phyloP scores from a whole-genome alignment of 2,113 vertebrate genomes.

The Passer montanus region DNA sequence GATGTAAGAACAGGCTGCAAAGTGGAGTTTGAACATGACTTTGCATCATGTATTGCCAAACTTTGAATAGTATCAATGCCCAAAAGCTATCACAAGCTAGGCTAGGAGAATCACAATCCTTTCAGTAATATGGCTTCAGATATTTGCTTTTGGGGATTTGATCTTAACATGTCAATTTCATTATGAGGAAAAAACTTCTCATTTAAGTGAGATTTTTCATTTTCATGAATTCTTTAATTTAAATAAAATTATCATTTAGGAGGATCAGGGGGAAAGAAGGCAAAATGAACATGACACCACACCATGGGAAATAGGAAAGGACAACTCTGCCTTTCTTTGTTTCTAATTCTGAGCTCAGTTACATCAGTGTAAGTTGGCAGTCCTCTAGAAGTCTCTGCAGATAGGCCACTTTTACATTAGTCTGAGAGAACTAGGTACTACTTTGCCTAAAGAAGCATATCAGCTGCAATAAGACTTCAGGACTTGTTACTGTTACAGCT shows the following conservation, averaged over 20 bases:
- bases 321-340: not conserved
- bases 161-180: not conserved
- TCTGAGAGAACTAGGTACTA: not conserved
- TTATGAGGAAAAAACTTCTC: not conserved
- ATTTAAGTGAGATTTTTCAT: not conserved
- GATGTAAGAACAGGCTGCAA: not conserved
- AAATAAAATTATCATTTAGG: not conserved
- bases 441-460: constrained; percentile 1
- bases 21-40: not conserved
- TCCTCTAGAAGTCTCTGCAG: not conserved
- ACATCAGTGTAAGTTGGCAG: not conserved
- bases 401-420: not conserved
- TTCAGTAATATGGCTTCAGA: not conserved
- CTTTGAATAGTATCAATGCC: not conserved
- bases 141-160: not conserved
- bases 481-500: constrained; percentile 12
- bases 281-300: fast-evolving
- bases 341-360: not conserved
- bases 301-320: not conserved
- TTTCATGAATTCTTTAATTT: not conserved
- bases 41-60: not conserved
- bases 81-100: not conserved
- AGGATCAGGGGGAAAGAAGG: fast-evolving
- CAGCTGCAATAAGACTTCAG: not conserved
- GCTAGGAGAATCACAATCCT: not conserved